Percentiles rank a stretch among this genome's conserved stretches.
phyloP scores from a whole-genome alignment of 2,113 vertebrate genomes.

The Indicator maculatus region DNA sequence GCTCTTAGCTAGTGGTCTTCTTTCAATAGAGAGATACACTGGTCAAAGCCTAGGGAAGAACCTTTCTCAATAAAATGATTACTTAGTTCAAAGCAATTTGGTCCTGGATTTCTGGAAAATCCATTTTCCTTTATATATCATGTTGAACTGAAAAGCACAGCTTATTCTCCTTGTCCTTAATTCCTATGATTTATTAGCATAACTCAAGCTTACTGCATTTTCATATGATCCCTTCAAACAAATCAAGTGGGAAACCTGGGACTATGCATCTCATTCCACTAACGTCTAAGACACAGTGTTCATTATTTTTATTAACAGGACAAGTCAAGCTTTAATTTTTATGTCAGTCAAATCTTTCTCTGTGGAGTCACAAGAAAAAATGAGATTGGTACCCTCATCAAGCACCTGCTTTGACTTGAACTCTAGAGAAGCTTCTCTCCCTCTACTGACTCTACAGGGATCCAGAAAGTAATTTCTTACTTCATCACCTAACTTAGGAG shows the following conservation, averaged over 20 bases:
- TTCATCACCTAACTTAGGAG: background rate
- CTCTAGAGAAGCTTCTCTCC: background rate
- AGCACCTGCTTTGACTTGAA: background rate
- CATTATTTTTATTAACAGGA: background rate
- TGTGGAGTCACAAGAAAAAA: background rate
- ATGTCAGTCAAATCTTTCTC: background rate
- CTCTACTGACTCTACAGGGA: background rate
- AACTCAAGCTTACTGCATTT: background rate
- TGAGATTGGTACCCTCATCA: background rate
- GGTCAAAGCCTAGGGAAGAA: background rate
- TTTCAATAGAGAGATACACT: background rate
- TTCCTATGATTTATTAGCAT: background rate
- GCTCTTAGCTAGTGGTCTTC: background rate
- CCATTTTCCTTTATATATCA: background rate
- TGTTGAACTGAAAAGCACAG: constrained; percentile 7
- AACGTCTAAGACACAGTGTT: background rate
- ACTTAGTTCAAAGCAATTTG: background rate
- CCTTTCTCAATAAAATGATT: background rate
- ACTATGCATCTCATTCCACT: background rate
- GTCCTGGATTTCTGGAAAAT: constrained; percentile 9
- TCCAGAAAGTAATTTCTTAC: background rate
- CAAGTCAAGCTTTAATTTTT: background rate
- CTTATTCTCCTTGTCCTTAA: background rate
- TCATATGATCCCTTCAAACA: background rate
- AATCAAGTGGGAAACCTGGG: background rate